Conservation (phyloP, 1,140 invertebrate genomes). For the Helicoverpa zea region DNA sequence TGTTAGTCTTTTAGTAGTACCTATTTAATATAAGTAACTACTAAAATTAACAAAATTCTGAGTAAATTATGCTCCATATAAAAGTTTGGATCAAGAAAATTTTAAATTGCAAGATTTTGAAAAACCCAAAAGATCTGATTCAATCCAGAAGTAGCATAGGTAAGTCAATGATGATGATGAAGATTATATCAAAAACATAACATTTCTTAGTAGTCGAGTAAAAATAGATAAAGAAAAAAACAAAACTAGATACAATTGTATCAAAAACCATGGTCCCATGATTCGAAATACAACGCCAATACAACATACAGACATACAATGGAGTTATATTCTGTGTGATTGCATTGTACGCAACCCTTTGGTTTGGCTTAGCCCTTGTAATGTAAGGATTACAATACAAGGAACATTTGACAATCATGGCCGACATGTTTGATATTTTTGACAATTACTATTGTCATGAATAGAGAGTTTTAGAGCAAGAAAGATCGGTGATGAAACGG, state of each 20-base stretch:
- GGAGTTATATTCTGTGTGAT: slow-evolving; percentile 53
- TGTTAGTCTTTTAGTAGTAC: too few relatives aligned
- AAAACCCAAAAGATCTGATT: too few relatives aligned
- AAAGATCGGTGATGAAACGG: not conserved
- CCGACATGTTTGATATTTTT: slow-evolving; percentile 29
- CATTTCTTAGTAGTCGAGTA: not conserved
- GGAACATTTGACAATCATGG: slow-evolving; percentile 1
- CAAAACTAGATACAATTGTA: too few relatives aligned
- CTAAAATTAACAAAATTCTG: too few relatives aligned
- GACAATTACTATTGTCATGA: not conserved
- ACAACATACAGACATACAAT: slow-evolving; percentile 44
- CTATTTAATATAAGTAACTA: too few relatives aligned
- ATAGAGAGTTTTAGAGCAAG: not conserved
- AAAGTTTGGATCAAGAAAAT: too few relatives aligned
- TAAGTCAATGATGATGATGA: too few relatives aligned
- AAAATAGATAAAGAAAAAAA: not conserved
- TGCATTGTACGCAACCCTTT: slow-evolving; percentile 58
- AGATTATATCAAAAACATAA: not conserved
- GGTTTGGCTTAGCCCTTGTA: slow-evolving; percentile 43
- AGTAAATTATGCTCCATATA: too few relatives aligned
- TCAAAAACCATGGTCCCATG: slow-evolving; percentile 1
- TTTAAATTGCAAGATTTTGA: too few relatives aligned
- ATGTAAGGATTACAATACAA: slow-evolving; percentile 53
- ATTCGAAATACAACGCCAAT: slow-evolving; percentile 16
- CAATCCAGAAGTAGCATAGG: too few relatives aligned